Conservation (phyloP, 2,113 vertebrate species). For the Camelus dromedarius region DNA sequence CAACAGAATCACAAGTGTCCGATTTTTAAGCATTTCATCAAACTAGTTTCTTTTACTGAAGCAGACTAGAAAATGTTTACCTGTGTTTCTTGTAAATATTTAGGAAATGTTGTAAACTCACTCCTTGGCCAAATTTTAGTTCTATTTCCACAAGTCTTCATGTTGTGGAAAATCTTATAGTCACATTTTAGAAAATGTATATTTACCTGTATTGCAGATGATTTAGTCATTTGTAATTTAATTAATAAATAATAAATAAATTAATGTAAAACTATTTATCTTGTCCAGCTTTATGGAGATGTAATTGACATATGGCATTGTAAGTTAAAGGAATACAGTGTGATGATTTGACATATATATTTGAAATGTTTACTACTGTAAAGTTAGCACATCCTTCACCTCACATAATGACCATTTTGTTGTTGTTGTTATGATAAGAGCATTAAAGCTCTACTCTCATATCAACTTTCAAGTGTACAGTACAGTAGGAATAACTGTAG, state of each 20-base stretch:
- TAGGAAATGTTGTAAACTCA: background rate
- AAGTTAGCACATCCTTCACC: background rate
- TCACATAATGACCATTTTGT: background rate
- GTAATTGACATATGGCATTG: background rate
- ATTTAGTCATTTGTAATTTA: background rate
- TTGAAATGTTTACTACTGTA: background rate
- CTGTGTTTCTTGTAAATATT: background rate
- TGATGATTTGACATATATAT: background rate
- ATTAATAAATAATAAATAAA: background rate
- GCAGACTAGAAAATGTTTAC: background rate
- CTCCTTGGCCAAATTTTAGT: background rate
- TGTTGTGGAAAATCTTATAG: background rate
- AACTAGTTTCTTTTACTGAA: background rate
- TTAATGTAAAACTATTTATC: background rate
- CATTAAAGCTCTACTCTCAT: background rate
- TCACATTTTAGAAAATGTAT: background rate
- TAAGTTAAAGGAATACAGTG: background rate
- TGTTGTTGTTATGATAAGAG: background rate
- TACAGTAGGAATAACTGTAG: background rate
- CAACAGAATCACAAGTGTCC: background rate
- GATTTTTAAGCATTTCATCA: background rate
- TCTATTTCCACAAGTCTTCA: background rate
- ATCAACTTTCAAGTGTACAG: background rate
- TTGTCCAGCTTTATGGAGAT: slow-evolving; percentile 7
- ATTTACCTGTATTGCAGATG: background rate